These are phyloP conservation scores for Cosmopolites sordidus DNA, from an alignment of 2,888 invertebrate genomes.

Conservation along the genomic window DNA sequence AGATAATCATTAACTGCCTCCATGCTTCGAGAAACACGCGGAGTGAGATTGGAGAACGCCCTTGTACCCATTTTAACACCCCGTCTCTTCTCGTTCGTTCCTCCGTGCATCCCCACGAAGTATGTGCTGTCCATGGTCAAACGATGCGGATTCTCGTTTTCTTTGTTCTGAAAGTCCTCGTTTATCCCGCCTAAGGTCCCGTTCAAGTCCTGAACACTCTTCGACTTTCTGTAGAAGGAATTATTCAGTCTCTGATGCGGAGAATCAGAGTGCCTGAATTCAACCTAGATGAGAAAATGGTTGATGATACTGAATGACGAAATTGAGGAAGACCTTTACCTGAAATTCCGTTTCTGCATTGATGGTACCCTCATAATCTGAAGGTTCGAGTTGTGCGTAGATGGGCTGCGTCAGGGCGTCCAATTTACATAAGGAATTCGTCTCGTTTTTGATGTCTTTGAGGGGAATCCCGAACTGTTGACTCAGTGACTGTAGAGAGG, in stretches of 20 bases:
- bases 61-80: conserved; percentile 74
- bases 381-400: conserved; percentile 20
- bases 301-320: not conserved
- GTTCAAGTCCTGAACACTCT: conserved; percentile 34
- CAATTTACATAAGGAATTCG: conserved; percentile 46
- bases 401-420: conserved; percentile 41
- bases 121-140: conserved; percentile 42
- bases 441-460: conserved; percentile 50
- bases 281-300: not conserved
- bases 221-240: conserved; percentile 25
- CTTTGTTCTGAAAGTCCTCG: conserved; percentile 63
- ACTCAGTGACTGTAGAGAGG: conserved; percentile 61
- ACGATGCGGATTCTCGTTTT: conserved; percentile 60
- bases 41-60: conserved; percentile 51
- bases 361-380: conserved; percentile 31
- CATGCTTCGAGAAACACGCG: conserved; percentile 44
- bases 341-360: conserved; percentile 44
- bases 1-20: conserved; percentile 46
- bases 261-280: not conserved
- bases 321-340: conserved; percentile 6
- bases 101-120: conserved; percentile 38
- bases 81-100: conserved; percentile 47
- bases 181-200: conserved; percentile 37
- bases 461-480: conserved; percentile 57
- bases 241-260: not conserved